Evolutionary conservation across 2,888 invertebrate genomes (phyloP), one percentile per base, ranked within the genome.

Genomic region (Vanessa cardui): DNA sequence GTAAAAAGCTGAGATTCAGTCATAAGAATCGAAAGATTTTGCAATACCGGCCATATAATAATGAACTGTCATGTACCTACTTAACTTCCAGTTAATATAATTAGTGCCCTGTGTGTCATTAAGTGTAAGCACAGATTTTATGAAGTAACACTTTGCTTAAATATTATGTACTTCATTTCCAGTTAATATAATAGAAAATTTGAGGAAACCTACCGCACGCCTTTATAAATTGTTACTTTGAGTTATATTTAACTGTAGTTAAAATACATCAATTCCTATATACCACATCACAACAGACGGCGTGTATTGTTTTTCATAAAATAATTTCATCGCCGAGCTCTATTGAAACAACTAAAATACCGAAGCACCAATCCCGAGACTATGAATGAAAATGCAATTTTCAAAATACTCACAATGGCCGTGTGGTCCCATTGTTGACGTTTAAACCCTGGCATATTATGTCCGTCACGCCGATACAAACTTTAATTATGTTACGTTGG

Each of bases 401-500:
- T 72, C 72, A 70, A 72, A 75, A 75, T 74, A 69, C 74, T 39
- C 58, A 75, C 75, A 74, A 75, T 74, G 47, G 75, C 64, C n/a
- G 31, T 54, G 64, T 62, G 70, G 61, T 65, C 62, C 74, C 62
- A 73, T 75, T 75, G 75, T 75, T 69, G 70, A 70, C 67, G 71
- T 68, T 67, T 69, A 73, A 73, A 68, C 71, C 71, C 73, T 65
- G 68, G 12, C 39, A 39, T 39, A 33, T 18, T 39, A 33, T 69
- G 71, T 70, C 69, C 69, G 67, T 69, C 72, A 73, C 61, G 66
- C 69, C 69, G 72, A 68, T 71, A 74, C 72, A 67, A 72, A 70
- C 71, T 75, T 76, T 75, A 74, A 73, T 75, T 75, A 70, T 72
- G 73, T 74, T 74, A 71, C 71, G 72, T 71, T 72, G 69, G 69